Conservation (phyloP, 1,140 invertebrate species). For the Pentalonia nigronervosa region DNA sequence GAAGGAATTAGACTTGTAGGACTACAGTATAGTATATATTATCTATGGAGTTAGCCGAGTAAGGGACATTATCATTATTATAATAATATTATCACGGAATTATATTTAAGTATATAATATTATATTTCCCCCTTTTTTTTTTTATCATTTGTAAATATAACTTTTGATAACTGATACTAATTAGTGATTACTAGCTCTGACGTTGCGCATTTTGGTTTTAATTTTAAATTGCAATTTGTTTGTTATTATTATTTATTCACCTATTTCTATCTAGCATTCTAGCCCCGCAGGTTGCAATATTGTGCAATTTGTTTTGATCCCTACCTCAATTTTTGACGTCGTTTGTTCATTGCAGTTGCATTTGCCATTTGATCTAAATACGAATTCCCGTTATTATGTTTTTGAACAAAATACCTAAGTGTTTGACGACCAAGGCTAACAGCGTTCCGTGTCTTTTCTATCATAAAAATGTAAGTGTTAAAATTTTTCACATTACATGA, state of each 20-base stretch:
- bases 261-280: not conserved
- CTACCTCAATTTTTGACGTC: not conserved
- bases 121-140: no score
- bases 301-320: slow-evolving; percentile 36
- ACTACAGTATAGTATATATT: no score
- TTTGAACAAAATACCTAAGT: not conserved
- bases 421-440: not conserved
- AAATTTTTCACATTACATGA: not conserved
- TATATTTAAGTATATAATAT: no score
- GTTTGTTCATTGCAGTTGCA: not conserved
- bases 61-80: no score
- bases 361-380: not conserved
- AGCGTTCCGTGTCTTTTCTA: slow-evolving; percentile 27
- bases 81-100: no score
- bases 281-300: not conserved
- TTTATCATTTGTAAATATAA: not conserved
- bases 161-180: not conserved
- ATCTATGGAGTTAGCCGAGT: no score
- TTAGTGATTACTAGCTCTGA: not conserved
- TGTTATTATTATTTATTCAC: not conserved
- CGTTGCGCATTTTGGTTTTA: not conserved
- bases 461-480: slow-evolving; percentile 52
- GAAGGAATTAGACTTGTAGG: no score
- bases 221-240: not conserved
- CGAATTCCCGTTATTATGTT: not conserved